phyloP scores from a whole-genome alignment of 2,797 vertebrate species.

The Lindbergichthys nudifrons region DNA sequence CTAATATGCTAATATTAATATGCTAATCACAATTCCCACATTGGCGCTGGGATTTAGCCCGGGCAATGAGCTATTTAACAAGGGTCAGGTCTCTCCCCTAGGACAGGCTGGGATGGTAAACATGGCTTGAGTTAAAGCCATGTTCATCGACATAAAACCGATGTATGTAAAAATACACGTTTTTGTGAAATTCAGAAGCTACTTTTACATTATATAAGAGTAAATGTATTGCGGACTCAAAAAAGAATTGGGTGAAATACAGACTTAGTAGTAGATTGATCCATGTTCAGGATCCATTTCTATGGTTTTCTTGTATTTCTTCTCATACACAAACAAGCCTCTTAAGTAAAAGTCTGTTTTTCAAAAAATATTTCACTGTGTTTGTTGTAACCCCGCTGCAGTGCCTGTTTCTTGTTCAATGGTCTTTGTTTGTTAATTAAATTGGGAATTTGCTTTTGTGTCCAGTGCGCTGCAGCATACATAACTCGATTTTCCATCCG shows the following conservation, averaged over 20 bases:
- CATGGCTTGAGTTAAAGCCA: slow-evolving; percentile 28
- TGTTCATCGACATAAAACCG: slow-evolving; percentile 16
- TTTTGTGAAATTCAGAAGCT: no score
- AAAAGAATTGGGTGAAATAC: no score
- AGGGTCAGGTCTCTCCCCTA: slow-evolving; percentile 66
- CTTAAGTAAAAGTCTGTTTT: slow-evolving; percentile 9
- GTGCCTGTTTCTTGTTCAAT: slow-evolving; percentile 52
- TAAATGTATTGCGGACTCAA: no score
- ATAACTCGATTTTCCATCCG: slow-evolving; percentile 81
- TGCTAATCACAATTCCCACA: slow-evolving; percentile 67
- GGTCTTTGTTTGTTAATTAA: slow-evolving; percentile 80
- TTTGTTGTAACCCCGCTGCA: slow-evolving; percentile 20
- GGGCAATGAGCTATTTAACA: slow-evolving; percentile 64
- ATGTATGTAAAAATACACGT: not conserved
- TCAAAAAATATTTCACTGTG: slow-evolving; percentile 2
- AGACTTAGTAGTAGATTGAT: no score
- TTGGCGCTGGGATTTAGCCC: slow-evolving; percentile 55
- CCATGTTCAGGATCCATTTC: no score
- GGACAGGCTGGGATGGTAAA: slow-evolving; percentile 53
- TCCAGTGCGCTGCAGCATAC: slow-evolving; percentile 75
- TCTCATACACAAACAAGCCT: not conserved
- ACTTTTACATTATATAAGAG: no score
- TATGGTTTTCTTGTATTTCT: not conserved
- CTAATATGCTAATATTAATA: slow-evolving; percentile 73
- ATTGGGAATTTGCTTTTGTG: slow-evolving; percentile 80